Percentiles rank a stretch among this genome's conserved stretches.
phyloP scores from a whole-genome alignment of 2,113 vertebrate genomes.

The Podarcis muralis region DNA sequence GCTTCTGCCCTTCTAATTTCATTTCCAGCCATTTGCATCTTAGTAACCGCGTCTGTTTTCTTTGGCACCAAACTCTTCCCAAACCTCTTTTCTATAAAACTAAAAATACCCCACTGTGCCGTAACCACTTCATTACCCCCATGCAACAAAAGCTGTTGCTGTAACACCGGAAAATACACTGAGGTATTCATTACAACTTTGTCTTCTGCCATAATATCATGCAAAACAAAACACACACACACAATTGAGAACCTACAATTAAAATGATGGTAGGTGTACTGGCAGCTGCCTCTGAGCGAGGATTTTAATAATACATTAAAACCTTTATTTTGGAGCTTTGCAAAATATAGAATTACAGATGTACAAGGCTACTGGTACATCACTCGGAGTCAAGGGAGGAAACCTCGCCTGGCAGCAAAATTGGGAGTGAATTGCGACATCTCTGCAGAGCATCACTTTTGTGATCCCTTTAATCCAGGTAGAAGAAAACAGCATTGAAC shows the following conservation, averaged over 20 bases:
- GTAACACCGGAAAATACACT: slow-evolving; percentile 48
- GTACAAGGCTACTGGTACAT: slow-evolving; percentile 69
- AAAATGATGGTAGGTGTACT: slow-evolving; percentile 84
- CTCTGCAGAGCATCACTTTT: slow-evolving; percentile 59
- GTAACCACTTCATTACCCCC: slow-evolving; percentile 54
- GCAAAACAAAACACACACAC: slow-evolving; percentile 58
- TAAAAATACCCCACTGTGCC: slow-evolving; percentile 64
- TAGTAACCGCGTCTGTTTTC: slow-evolving; percentile 51
- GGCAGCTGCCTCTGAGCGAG: slow-evolving; percentile 80
- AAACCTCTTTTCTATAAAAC: slow-evolving; percentile 63
- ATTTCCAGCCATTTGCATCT: slow-evolving; percentile 56
- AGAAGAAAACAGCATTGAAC: slow-evolving; percentile 57
- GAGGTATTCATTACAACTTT: slow-evolving; percentile 67
- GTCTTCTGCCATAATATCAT: slow-evolving; percentile 66
- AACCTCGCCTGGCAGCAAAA: slow-evolving; percentile 59
- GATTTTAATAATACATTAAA: slow-evolving; percentile 86
- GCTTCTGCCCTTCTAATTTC: slow-evolving; percentile 44
- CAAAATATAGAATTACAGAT: slow-evolving; percentile 87
- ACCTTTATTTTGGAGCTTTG: slow-evolving; percentile 84
- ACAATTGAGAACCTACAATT: slow-evolving; percentile 85
- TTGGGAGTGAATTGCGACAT: slow-evolving; percentile 60
- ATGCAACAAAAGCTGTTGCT: slow-evolving; percentile 54
- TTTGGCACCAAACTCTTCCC: slow-evolving; percentile 54
- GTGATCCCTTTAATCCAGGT: slow-evolving; percentile 73
- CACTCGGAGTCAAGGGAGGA: slow-evolving; percentile 56